These are phyloP conservation scores for Albula goreensis DNA, from an alignment of 2,113 vertebrate species.

Conservation along the genomic window DNA sequence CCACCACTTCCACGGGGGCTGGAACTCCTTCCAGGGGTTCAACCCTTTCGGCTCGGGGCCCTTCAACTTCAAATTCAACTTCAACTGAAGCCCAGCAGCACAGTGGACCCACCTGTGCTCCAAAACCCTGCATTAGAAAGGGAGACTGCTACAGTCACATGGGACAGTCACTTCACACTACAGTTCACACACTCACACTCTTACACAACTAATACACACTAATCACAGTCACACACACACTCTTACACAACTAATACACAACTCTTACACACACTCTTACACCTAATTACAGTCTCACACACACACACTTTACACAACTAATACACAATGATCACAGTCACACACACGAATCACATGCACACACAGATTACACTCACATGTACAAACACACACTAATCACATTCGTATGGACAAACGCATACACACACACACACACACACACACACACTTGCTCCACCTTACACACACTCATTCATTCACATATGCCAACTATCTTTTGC, in stretches of 20 bases:
- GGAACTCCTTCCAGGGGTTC: conserved; percentile 90
- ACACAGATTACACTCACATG: too few relatives aligned
- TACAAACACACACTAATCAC: too few relatives aligned
- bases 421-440: neutral
- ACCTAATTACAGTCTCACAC: too few relatives aligned
- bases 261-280: too few relatives aligned
- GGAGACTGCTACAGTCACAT: neutral
- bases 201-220: neutral
- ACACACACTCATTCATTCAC: too few relatives aligned
- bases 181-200: neutral
- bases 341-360: too few relatives aligned
- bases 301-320: too few relatives aligned
- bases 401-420: too few relatives aligned
- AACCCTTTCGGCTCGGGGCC: conserved; percentile 95
- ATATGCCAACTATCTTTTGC: too few relatives aligned
- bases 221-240: too few relatives aligned
- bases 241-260: too few relatives aligned
- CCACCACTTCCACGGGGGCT: conserved; percentile 81
- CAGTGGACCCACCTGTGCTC: neutral
- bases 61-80: conserved; percentile 95
- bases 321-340: too few relatives aligned
- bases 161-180: neutral
- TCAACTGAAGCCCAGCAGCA: conserved; percentile 75
- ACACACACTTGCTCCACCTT: neutral
- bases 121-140: neutral